Evolutionary conservation across 1,140 invertebrate species (phyloP).

Genomic region (Radopholus similis): DNA sequence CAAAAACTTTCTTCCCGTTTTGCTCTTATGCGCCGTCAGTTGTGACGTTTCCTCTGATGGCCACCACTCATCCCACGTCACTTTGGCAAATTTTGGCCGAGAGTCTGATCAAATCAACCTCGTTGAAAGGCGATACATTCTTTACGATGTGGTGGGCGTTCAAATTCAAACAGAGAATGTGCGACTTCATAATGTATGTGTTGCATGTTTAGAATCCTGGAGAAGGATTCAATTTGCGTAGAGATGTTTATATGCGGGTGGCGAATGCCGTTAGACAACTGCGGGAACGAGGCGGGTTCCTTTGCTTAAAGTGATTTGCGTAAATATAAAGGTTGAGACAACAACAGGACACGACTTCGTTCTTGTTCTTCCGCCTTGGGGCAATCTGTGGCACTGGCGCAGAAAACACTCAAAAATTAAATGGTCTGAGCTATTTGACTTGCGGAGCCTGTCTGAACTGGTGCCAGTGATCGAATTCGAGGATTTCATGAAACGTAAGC

Average conservation of each 20-base stretch:
- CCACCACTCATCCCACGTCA: no score
- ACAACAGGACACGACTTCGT: conserved; percentile 57
- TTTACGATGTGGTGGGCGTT: conserved; percentile 24
- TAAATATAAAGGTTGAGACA: background rate
- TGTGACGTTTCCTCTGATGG: no score
- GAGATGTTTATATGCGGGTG: conserved; percentile 89
- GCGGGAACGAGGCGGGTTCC: conserved; percentile 62
- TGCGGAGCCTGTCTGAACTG: conserved; percentile 73
- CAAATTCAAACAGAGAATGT: background rate
- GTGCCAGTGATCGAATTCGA: conserved; percentile 81
- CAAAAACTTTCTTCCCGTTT: no score
- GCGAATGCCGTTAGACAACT: conserved; percentile 74
- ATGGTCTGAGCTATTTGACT: conserved; percentile 83
- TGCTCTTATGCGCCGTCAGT: no score
- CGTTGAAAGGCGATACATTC: conserved; percentile 3
- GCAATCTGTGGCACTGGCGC: conserved; percentile 82
- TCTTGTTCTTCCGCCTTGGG: conserved; percentile 82
- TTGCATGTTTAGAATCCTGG: conserved; percentile 70
- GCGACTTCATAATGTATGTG: background rate
- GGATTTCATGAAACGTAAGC: conserved; percentile 69
- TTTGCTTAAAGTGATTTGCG: background rate
- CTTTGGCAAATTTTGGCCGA: conserved; percentile 20
- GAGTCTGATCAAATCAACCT: conserved; percentile 21
- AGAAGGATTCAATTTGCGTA: conserved; percentile 90
- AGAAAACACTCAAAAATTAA: conserved; percentile 65